phyloP scores from a whole-genome alignment of 2,113 vertebrate genomes.

The Egretta garzetta region DNA sequence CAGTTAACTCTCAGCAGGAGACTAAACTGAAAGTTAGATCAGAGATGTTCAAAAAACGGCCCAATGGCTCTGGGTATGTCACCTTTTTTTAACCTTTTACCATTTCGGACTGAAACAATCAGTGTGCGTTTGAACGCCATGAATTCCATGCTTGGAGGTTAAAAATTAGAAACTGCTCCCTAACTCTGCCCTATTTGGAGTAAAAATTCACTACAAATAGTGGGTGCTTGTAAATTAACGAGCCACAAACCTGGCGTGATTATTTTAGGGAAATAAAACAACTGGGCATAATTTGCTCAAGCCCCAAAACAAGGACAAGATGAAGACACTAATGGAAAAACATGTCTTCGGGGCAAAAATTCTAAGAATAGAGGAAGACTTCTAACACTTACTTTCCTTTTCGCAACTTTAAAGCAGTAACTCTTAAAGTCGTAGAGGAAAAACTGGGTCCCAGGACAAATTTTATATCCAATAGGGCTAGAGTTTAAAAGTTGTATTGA shows the following conservation, averaged over 20 bases:
- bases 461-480: background rate
- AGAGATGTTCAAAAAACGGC: background rate
- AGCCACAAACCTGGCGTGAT: accelerated
- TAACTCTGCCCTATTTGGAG: no score
- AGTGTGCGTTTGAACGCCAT: accelerated
- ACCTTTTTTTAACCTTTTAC: background rate
- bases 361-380: background rate
- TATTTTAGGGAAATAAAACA: background rate
- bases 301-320: background rate
- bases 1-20: background rate
- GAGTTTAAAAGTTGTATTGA: background rate
- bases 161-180: background rate
- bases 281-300: background rate
- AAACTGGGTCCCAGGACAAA: background rate
- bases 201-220: background rate
- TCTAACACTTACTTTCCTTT: background rate
- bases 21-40: accelerated
- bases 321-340: background rate
- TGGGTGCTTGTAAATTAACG: background rate
- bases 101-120: background rate
- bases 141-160: background rate
- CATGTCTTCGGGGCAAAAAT: background rate
- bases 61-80: background rate
- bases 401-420: background rate
- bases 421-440: background rate